Conservation (phyloP, 2,888 invertebrate genomes). For the Scaeva pyrastri region DNA sequence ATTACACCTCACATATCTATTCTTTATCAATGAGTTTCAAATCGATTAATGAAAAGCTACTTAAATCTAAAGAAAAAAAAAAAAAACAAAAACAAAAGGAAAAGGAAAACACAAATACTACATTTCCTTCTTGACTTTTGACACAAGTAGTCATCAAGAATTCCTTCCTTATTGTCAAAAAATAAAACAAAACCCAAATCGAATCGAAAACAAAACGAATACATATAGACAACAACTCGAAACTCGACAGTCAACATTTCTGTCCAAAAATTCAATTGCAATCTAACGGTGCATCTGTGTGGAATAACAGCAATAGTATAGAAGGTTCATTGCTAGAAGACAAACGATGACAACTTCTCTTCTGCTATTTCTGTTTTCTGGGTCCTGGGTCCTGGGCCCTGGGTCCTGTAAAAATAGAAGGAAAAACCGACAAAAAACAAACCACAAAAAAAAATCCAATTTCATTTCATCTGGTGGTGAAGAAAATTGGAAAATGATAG, state of each 20-base stretch:
- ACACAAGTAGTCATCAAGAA: slow-evolving; percentile 62
- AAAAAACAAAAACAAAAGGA: neutral
- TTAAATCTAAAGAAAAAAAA: too few species aligned
- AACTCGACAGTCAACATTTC: slow-evolving; percentile 42
- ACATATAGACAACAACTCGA: too few species aligned
- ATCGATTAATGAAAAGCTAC: slow-evolving; percentile 33
- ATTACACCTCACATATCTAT: neutral
- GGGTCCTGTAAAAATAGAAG: neutral
- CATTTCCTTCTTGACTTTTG: slow-evolving; percentile 55
- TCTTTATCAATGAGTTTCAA: neutral
- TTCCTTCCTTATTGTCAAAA: slow-evolving; percentile 49
- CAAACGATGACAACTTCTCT: slow-evolving; percentile 71
- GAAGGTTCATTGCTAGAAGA: slow-evolving; percentile 68
- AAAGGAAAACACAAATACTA: slow-evolving; percentile 12
- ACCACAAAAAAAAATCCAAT: slow-evolving; percentile 66
- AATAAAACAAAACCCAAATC: slow-evolving; percentile 8
- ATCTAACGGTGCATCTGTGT: slow-evolving; percentile 72
- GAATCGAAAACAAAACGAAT: neutral
- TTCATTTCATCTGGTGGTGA: slow-evolving; percentile 74
- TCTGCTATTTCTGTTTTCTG: slow-evolving; percentile 16
- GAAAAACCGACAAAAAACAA: neutral
- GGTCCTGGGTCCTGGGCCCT: too few species aligned
- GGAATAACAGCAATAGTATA: slow-evolving; percentile 48
- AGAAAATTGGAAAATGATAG: slow-evolving; percentile 76
- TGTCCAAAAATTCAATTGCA: slow-evolving; percentile 68